Percentiles rank a stretch among this genome's conserved stretches.
Evolutionary conservation across 2,113 vertebrate species (phyloP).

Genomic region (Indicator maculatus): DNA sequence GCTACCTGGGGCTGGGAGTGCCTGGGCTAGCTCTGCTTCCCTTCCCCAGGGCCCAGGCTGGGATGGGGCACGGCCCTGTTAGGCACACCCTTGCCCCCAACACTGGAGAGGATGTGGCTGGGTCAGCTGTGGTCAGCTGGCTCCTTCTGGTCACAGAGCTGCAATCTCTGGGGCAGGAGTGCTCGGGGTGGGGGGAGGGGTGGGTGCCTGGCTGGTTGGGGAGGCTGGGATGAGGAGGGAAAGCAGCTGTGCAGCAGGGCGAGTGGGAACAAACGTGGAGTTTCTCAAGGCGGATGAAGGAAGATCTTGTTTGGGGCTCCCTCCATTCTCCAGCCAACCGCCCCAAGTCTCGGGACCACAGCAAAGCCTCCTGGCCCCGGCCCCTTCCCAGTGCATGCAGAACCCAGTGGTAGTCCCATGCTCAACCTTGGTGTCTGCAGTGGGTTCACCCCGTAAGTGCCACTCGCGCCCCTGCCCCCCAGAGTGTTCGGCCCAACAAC

Average conservation of each 20-base stretch:
- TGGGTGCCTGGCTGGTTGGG: not conserved
- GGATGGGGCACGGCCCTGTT: not conserved
- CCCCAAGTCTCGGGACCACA: not conserved
- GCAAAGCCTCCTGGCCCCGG: not conserved
- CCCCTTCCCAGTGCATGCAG: not conserved
- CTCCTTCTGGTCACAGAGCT: not conserved
- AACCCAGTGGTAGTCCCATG: not conserved
- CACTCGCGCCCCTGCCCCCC: accelerated
- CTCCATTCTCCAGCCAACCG: not conserved
- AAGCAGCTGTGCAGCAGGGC: not conserved
- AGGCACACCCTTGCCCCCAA: not conserved
- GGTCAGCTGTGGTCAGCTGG: not conserved
- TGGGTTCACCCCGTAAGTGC: not conserved
- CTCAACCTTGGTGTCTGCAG: not conserved
- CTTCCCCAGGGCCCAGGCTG: not conserved
- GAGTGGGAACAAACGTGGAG: not conserved
- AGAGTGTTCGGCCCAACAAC: not conserved
- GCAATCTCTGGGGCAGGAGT: not conserved
- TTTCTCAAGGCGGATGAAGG: not conserved
- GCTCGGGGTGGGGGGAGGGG: not conserved
- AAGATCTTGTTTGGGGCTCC: not conserved
- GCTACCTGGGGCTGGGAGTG: not conserved
- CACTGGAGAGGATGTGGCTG: not conserved
- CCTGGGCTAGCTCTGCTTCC: not conserved
- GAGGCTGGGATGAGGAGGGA: not conserved